A percentile compares a stretch with the other conserved stretches of the same genome.
Conservation (phyloP, 2,888 invertebrate species). For the Hecatera dysodea region DNA sequence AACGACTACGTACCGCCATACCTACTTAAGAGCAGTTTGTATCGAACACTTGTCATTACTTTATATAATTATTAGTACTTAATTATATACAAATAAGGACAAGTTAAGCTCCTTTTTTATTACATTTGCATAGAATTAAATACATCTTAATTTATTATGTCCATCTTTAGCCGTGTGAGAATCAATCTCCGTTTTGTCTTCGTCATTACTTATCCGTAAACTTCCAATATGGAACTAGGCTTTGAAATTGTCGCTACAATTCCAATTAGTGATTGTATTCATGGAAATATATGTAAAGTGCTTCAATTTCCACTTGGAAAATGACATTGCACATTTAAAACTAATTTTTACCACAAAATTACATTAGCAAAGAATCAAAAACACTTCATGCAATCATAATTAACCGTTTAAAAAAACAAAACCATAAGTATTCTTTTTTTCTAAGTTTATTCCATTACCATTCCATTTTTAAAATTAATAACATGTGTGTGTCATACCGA, state of each 20-base stretch:
- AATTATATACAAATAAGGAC: conserved; percentile 26
- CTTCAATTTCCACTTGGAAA: not conserved
- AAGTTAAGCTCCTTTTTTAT: conserved; percentile 8
- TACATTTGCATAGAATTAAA: not conserved
- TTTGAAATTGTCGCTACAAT: not conserved
- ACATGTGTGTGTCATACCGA: conserved; percentile 21
- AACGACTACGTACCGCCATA: conserved; percentile 36
- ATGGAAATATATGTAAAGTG: not conserved
- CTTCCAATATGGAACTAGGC: no score
- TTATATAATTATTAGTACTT: conserved; percentile 32
- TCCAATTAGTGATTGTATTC: not conserved
- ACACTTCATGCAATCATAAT: not conserved
- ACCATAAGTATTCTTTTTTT: not conserved
- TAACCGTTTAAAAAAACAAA: conserved; percentile 9
- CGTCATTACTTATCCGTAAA: conserved; percentile 1
- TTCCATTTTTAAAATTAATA: conserved; percentile 47
- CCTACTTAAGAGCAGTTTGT: conserved; percentile 33
- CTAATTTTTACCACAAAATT: not conserved
- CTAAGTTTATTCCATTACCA: not conserved
- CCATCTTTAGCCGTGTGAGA: conserved; percentile 16
- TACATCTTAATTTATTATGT: conserved; percentile 4
- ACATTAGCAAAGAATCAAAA: not conserved
- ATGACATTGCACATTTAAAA: not conserved
- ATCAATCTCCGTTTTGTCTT: conserved; percentile 4
- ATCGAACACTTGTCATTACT: conserved; percentile 20